These are phyloP conservation scores for Urocyon cinereoargenteus DNA, from an alignment of 2,797 vertebrate genomes.

Conservation along the genomic window DNA sequence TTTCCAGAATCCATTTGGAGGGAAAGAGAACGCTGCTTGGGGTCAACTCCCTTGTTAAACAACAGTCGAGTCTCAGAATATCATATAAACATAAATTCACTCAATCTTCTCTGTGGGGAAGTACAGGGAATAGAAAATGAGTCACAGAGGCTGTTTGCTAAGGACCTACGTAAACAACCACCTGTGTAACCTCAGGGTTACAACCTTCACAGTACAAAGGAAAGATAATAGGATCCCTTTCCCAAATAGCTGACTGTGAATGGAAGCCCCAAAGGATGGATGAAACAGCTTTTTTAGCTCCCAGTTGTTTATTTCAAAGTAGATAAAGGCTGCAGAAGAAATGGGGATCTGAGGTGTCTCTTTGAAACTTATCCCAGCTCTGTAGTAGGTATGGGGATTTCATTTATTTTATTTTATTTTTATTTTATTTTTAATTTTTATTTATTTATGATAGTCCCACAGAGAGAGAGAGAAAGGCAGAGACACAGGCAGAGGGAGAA, in stretches of 20 bases:
- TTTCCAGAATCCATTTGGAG: not conserved
- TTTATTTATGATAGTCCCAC: no score
- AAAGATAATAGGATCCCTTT: constrained; percentile 16
- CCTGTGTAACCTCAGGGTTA: not conserved
- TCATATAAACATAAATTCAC: not conserved
- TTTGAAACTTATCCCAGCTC: not conserved
- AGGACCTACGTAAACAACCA: not conserved
- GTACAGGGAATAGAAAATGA: not conserved
- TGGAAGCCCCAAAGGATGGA: not conserved
- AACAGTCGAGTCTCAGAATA: constrained; percentile 37
- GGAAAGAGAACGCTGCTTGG: not conserved
- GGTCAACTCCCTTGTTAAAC: constrained; percentile 20
- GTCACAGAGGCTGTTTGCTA: constrained; percentile 11
- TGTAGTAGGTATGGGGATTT: not conserved
- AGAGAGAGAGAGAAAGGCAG: no score
- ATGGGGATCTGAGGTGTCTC: not conserved
- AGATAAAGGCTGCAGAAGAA: not conserved
- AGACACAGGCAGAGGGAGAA: no score
- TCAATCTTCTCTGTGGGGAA: not conserved
- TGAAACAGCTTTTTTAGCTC: not conserved
- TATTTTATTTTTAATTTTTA: no score
- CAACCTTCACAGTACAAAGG: not conserved
- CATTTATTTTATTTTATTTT: no score
- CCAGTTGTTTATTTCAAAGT: constrained; percentile 40
- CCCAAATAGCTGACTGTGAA: not conserved